Percentiles rank a stretch among this genome's conserved stretches.
Conservation (phyloP, 2,797 vertebrate species). For the Danionella dracula region DNA sequence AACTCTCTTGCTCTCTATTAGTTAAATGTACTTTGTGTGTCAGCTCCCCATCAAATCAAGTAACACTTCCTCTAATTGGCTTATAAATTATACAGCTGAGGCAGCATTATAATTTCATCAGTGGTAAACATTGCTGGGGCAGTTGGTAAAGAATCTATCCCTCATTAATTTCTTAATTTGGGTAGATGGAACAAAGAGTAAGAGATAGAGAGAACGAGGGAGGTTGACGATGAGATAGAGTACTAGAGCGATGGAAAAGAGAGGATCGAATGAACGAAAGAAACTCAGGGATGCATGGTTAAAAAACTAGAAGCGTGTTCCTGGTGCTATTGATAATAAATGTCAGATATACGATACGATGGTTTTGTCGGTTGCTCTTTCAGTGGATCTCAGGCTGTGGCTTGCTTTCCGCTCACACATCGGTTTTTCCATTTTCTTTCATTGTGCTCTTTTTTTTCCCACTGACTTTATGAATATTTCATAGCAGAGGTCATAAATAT, state of each 20-base stretch:
- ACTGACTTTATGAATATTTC: constrained; percentile 95
- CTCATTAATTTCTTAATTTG: constrained; percentile 99
- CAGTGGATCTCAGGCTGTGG: constrained; percentile 48
- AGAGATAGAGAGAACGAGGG: constrained; percentile 61
- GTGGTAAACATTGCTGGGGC: constrained; percentile 98
- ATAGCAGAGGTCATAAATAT: constrained; percentile 96
- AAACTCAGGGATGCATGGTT: constrained; percentile 60
- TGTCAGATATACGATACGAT: constrained; percentile 88
- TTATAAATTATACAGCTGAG: constrained; percentile 99
- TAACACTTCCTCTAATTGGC: constrained; percentile 99
- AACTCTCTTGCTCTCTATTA: constrained; percentile 93
- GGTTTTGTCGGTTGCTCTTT: constrained; percentile 80
- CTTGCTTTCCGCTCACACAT: constrained; percentile 52
- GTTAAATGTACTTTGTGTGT: constrained; percentile 99
- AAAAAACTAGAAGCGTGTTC: constrained; percentile 73
- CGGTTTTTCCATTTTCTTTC: constrained; percentile 49
- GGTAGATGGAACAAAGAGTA: constrained; percentile 85
- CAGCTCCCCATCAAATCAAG: constrained; percentile 99
- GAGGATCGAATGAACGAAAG: constrained; percentile 63
- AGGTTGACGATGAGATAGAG: constrained; percentile 45
- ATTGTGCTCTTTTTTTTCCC: constrained; percentile 65
- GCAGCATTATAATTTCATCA: constrained; percentile 99
- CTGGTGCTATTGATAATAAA: constrained; percentile 75
- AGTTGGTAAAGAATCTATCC: constrained; percentile 87
- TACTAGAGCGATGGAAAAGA: constrained; percentile 48